Evolutionary conservation across 2,888 invertebrate species (phyloP).

Genomic region (Crematogaster levior): DNA sequence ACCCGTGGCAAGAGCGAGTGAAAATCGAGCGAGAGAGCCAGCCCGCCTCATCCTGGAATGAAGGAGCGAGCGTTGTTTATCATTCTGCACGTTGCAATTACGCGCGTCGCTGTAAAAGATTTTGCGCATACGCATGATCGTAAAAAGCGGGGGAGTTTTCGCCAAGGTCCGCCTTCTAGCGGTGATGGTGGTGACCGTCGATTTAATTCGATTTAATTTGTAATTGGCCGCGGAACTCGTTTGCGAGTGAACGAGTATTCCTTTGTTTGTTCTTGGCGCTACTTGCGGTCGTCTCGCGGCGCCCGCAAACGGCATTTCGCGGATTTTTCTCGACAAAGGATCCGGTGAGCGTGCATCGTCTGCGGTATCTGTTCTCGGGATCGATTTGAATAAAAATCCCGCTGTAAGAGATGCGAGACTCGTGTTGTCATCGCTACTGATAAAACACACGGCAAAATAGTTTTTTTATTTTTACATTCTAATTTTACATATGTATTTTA

Average conservation of each 20-base stretch:
- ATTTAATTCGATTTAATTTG: conserved; percentile 52
- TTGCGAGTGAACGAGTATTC: conserved; percentile 19
- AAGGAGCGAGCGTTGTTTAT: conserved; percentile 66
- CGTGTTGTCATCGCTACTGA: background rate
- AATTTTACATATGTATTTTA: background rate
- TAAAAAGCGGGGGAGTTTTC: conserved; percentile 53
- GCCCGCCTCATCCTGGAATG: conserved; percentile 34
- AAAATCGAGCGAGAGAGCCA: conserved; percentile 33
- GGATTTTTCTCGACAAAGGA: conserved; percentile 19
- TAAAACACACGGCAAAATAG: no score
- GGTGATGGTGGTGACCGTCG: conserved; percentile 10
- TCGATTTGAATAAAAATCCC: conserved; percentile 24
- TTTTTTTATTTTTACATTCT: no score
- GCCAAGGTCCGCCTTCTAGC: conserved; percentile 33
- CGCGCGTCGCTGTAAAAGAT: conserved; percentile 50
- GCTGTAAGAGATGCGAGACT: conserved; percentile 1
- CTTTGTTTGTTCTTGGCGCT: conserved; percentile 38
- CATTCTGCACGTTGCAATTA: conserved; percentile 66
- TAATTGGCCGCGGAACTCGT: conserved; percentile 43
- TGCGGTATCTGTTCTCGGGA: background rate
- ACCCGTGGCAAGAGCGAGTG: conserved; percentile 8
- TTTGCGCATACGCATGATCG: conserved; percentile 50
- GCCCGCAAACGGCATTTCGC: conserved; percentile 1
- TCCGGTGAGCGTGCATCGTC: conserved; percentile 6
- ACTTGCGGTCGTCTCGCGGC: conserved; percentile 7